Evolutionary conservation across 2,113 vertebrate species (phyloP).

Genomic region (Erpornis zantholeuca): DNA sequence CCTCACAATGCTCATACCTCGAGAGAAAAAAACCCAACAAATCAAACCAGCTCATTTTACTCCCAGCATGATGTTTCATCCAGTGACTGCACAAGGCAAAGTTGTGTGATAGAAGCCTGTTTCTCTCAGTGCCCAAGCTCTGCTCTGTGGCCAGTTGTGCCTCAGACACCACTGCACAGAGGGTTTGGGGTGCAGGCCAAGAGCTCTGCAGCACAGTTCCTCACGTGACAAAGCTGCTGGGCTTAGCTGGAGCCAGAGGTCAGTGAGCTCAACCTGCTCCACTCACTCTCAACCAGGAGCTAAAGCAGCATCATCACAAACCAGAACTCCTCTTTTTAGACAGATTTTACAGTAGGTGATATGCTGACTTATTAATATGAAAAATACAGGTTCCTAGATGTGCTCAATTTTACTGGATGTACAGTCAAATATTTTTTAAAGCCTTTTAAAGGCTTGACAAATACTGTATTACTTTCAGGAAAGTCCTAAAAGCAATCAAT

Average conservation of each 20-base stretch:
- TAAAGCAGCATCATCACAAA: neutral
- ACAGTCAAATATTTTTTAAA: too few relatives aligned
- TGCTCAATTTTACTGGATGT: neutral
- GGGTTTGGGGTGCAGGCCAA: neutral
- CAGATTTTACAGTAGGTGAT: neutral
- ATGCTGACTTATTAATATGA: neutral
- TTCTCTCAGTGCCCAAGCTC: neutral
- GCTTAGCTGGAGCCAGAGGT: neutral
- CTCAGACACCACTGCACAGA: neutral
- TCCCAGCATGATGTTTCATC: neutral
- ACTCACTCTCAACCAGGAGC: neutral
- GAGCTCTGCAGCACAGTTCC: neutral
- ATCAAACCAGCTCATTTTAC: neutral
- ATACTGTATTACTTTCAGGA: neutral
- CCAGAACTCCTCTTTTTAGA: neutral
- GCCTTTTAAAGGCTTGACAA: too few relatives aligned
- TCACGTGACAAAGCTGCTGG: neutral
- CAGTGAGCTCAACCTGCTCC: neutral
- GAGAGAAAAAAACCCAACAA: neutral
- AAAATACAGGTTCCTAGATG: neutral
- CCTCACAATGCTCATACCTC: neutral
- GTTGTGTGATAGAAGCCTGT: neutral
- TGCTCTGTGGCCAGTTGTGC: neutral
- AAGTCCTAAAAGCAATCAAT: neutral
- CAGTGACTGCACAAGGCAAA: neutral